Conservation (phyloP, 2,888 invertebrate species). For the Hirtodrosophila duncani region DNA sequence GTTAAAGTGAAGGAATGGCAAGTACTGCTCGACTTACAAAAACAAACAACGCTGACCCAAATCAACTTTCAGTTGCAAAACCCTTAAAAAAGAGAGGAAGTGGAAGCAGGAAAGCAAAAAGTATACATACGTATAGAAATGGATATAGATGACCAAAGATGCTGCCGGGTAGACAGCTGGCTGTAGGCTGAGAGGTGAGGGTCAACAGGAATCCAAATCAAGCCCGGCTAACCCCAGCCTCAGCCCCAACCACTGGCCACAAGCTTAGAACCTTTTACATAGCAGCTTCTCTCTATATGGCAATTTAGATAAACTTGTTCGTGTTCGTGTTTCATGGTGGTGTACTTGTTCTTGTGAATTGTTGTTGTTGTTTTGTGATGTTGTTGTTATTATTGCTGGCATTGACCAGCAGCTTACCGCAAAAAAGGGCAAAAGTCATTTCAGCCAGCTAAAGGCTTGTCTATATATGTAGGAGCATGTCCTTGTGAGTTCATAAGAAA, state of each 20-base stretch:
- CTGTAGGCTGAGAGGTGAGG: conserved; percentile 4
- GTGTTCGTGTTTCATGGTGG: conserved; percentile 34
- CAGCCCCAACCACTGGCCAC: conserved; percentile 31
- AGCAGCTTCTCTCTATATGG: conserved; percentile 51
- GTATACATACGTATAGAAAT: conserved; percentile 39
- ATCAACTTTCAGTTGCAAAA: conserved; percentile 53
- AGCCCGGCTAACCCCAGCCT: too few relatives aligned
- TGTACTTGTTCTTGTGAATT: conserved; percentile 9
- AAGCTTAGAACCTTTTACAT: conserved; percentile 32
- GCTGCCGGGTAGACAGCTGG: not conserved
- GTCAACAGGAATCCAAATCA: too few relatives aligned
- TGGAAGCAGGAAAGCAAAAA: conserved; percentile 29
- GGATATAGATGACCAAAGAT: conserved; percentile 17
- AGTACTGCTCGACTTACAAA: conserved; percentile 13
- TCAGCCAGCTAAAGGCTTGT: conserved; percentile 2
- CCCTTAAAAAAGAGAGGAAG: conserved; percentile 15
- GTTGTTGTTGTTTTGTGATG: conserved; percentile 18
- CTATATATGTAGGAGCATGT: conserved; percentile 25
- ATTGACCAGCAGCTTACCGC: conserved; percentile 51
- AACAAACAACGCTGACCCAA: conserved; percentile 67
- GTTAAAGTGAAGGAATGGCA: conserved; percentile 36
- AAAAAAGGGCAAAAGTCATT: conserved; percentile 71
- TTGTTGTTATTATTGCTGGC: conserved; percentile 32
- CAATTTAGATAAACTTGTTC: conserved; percentile 71
- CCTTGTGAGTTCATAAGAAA: conserved; percentile 62